Base-by-base conservation (phyloP, 2,113 vertebrate genomes). In the Rhynchopsitta pachyrhyncha region DNA sequence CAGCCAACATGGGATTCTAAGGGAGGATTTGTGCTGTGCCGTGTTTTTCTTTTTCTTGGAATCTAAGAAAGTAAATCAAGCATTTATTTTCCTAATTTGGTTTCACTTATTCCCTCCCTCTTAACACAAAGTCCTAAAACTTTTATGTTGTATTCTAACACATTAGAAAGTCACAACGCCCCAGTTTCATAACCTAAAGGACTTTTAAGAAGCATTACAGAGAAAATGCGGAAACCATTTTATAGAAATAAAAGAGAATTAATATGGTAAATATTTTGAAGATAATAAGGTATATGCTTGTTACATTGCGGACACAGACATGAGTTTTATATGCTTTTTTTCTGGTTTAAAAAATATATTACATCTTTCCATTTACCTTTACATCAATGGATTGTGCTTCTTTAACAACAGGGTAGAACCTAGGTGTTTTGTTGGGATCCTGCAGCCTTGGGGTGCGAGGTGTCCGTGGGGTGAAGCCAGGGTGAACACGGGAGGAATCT, bases 331-430 rank as follows among this genome's bases (percentile, higher is more conserved):
- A 59, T 17, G 63, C 33, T 66, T 78, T 37, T 83, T 47, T 57
- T 47, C n/a, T 35, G 12, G 6, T 67, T 86, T 46, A 14, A 47
- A 42, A 42, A 39, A 13, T 74, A 60, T 2, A 55, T 13, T 49
- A 33, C 12, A 1, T n/a, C 50, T 62, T 93, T 87, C 50, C 49
- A 6, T 42, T 88, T 98, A 99, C 99, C 98, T 99, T 98, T 57
- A 97, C 79, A 57, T 99, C 98, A 37, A 99, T 92, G 79, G 96
- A 93, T 85, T 95, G 98, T 44, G 98, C 97, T 96, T 99, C 99
- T 97, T 99, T 99, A 89, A 99, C 98, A 63, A 99, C 99, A 46
- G 99, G 99, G 96, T 99, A 99, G 97, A 99, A 99, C 49, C 99
- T 98, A 4, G 98, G 98, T 9, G 98, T 98, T 98, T 98, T 99